Base-by-base conservation (phyloP, 2,888 invertebrate genomes). In the Digitonthophagus gazella region DNA sequence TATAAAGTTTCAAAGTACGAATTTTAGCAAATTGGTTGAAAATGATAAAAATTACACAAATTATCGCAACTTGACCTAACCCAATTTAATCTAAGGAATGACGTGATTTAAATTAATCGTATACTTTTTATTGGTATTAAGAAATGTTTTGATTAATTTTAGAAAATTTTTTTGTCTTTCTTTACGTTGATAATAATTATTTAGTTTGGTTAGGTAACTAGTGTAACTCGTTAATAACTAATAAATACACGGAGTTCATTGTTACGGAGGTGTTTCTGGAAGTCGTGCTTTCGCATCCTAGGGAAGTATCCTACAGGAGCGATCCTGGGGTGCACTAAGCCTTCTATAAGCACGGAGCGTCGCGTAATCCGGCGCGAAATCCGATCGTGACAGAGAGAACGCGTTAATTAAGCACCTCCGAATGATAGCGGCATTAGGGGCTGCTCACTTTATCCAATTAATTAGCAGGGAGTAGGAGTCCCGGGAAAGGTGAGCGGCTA, bases 401-500 rank as follows among this genome's bases (percentile, higher is more conserved):
- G 20, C 61, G 61, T 19, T 61, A 61, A 61, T 61, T 61, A 61
- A 61, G 61, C 19, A 61, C 61, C 61, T 18, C 20, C 61, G 61
- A 19, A 18, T 61, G 61, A 61, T 61, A 61, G 61, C 18, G 19
- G 61, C 14, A 61, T 61, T 61, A 61, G 20, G 61, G 20, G 61
- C 61, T 19, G 61, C 20, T 61, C 61, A 61, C 61, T 61, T 61
- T 61, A 61, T 61, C 61, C 61, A 61, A 61, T 61, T 61, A 61
- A 61, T 61, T 61, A 61, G 19, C 61, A 20, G 61, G 18, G 61
- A 16, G 18, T 15, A 18, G 61, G 20, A 18, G 15, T 15, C 57
- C 15, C 57, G 1, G 16, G 57, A 57, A 16, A 57, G 57, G 16
- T 57, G 57, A 16, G 15, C 11, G 19, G 14, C 11, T 20, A n/a